Evolutionary conservation across 2,888 invertebrate genomes (phyloP).

Genomic region (Eupeodes latifasciatus): DNA sequence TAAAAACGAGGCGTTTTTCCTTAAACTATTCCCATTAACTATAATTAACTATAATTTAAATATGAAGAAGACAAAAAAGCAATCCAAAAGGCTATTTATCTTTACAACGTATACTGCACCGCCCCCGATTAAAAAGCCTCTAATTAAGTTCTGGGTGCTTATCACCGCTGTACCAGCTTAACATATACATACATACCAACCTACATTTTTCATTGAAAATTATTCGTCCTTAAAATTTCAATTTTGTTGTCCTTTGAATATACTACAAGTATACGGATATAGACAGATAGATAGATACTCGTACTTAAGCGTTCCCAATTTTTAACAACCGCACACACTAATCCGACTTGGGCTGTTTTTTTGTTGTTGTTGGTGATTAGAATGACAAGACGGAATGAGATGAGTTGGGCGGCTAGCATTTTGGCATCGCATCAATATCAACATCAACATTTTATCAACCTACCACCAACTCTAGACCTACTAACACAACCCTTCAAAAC

Average conservation of each 20-base stretch:
- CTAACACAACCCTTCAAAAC: constrained; percentile 23
- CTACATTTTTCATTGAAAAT: constrained; percentile 36
- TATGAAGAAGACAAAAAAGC: neutral
- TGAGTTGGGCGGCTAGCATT: constrained; percentile 16
- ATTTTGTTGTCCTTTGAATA: constrained; percentile 21
- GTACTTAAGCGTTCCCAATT: constrained; percentile 17
- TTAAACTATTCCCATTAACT: neutral
- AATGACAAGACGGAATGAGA: constrained; percentile 10
- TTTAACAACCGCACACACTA: constrained; percentile 32
- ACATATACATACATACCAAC: neutral
- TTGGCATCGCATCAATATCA: constrained; percentile 19
- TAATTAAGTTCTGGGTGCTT: constrained; percentile 55
- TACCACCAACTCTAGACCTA: neutral
- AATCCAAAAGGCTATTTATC: constrained; percentile 4
- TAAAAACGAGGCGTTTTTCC: neutral
- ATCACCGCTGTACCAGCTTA: constrained; percentile 50
- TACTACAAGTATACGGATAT: no score
- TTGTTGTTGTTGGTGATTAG: constrained; percentile 44
- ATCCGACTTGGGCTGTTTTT: constrained; percentile 49
- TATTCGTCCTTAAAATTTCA: constrained; percentile 8
- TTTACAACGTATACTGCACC: neutral
- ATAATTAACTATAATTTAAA: neutral
- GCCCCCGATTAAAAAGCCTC: constrained; percentile 6
- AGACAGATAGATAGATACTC: neutral
- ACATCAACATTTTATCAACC: constrained; percentile 32